Base-by-base conservation (phyloP, 2,888 invertebrate species). In the Trissonchulus latispiculum region DNA sequence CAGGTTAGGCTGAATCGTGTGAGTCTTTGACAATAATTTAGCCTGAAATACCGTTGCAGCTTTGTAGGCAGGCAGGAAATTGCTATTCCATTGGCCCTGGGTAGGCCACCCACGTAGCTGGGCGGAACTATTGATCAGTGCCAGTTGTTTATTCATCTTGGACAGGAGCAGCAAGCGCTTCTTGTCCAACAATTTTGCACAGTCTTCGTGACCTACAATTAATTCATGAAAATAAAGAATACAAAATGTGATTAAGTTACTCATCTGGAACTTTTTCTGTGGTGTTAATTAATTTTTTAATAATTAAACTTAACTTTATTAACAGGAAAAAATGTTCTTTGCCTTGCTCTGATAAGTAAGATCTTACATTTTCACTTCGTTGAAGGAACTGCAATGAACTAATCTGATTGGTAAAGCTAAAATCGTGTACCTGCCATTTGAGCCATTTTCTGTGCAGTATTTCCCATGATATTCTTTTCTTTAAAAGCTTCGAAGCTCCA, bases 121-220 rank as follows among this genome's bases (percentile, higher is more conserved):
- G 37, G 73, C 73, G 35, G 48, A 62, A 36, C 48, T 23, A n/a
- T 75, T 59, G 61, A 73, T 72, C 32, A 75, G 31, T 3, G 75
- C 75, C 73, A 75, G 61, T 71, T 75, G 75, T 29, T 67, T 28
- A 66, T 75, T 73, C 75, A 75, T 75, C 23, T 71, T 59, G 36
- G 66, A 71, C 36, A 75, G 70, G 69, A 75, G 62, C 1, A 59
- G 71, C 36, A 75, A n/a, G 1, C 73, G 70, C 28, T 70, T 61
- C 31, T 36, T 8, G 36, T 59, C 33, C 48, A 75, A 72, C 33
- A 75, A 67, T 29, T 69, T 71, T 61, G 1, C 64, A 31, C 64
- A 62, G 31, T 48, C 48, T 48, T 48, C 23, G 23, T 48, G 48
- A 48, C 23, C 48, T 48, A 23, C 8, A 48, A 48, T n/a, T n/a